Percentiles rank a stretch among this genome's conserved stretches.
These are phyloP conservation scores for Platerodrilus igneus DNA, from an alignment of 2,888 invertebrate species.

Conservation along the genomic window DNA sequence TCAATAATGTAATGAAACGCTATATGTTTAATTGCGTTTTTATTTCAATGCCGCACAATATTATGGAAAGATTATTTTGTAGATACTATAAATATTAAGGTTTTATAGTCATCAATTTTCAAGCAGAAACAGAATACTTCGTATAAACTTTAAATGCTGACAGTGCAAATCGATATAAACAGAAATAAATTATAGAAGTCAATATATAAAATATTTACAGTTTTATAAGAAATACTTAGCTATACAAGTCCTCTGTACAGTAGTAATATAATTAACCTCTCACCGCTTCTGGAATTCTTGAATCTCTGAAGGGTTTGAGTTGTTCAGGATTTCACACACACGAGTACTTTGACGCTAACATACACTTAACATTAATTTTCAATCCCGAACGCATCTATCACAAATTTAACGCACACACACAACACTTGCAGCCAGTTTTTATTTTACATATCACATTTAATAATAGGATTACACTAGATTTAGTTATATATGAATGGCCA, in stretches of 20 bases:
- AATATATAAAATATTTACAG: conserved; percentile 40
- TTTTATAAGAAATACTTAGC: conserved; percentile 37
- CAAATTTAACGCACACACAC: conserved; percentile 36
- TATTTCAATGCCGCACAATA: too few species aligned
- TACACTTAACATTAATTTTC: conserved; percentile 12
- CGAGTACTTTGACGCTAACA: conserved; percentile 5
- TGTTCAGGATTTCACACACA: conserved; percentile 29
- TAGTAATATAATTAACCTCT: conserved; percentile 38
- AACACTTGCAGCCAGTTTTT: conserved; percentile 42
- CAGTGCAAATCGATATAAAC: too few species aligned
- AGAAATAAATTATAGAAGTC: too few species aligned
- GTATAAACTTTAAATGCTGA: too few species aligned
- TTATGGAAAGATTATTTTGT: too few species aligned
- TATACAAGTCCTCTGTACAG: conserved; percentile 43
- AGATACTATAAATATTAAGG: too few species aligned
- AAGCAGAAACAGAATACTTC: too few species aligned
- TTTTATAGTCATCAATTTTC: too few species aligned
- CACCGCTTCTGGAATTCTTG: conserved; percentile 18
- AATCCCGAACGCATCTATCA: conserved; percentile 37
- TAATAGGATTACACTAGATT: conserved; percentile 38
- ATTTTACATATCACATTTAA: conserved; percentile 46
- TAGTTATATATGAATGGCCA: conserved; percentile 67
- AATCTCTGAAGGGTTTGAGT: conserved; percentile 29
- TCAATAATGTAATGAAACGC: too few species aligned
- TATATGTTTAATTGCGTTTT: too few species aligned